Conservation (phyloP, 2,797 vertebrate species). For the Sorex maritimensis region DNA sequence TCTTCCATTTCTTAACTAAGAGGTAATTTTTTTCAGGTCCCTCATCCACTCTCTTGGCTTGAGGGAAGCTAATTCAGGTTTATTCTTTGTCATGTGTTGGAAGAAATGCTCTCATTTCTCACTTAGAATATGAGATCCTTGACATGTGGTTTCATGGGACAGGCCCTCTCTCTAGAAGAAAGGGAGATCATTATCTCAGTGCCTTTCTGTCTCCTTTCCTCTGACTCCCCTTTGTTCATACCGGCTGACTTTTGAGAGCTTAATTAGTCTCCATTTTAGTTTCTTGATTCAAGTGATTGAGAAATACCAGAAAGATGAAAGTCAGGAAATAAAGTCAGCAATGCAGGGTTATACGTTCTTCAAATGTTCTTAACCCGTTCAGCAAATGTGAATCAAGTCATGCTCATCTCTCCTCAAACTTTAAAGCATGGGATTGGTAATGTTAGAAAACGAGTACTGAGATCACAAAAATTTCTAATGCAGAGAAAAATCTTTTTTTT, state of each 20-base stretch:
- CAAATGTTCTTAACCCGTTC: not conserved
- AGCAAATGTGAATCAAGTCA: not conserved
- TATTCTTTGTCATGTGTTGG: not conserved
- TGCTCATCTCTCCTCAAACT: not conserved
- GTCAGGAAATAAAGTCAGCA: slow-evolving; percentile 52
- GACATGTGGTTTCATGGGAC: not conserved
- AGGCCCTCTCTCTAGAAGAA: not conserved
- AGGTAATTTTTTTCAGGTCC: not conserved
- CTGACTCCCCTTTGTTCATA: not conserved
- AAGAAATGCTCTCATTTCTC: not conserved
- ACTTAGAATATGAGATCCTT: not conserved
- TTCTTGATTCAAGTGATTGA: slow-evolving; percentile 39
- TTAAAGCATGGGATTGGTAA: not conserved
- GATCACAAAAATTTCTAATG: not conserved
- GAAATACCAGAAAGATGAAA: slow-evolving; percentile 51
- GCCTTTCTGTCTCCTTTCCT: not conserved
- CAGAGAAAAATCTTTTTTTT: not conserved
- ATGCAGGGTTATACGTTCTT: not conserved
- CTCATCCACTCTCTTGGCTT: not conserved
- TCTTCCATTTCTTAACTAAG: not conserved
- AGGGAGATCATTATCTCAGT: not conserved
- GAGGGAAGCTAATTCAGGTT: not conserved
- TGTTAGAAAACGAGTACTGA: not conserved
- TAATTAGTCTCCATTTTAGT: slow-evolving; percentile 44
- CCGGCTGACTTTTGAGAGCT: not conserved